Base-by-base conservation (phyloP, 2,113 vertebrate genomes). In the Corydoras maculifer region DNA sequence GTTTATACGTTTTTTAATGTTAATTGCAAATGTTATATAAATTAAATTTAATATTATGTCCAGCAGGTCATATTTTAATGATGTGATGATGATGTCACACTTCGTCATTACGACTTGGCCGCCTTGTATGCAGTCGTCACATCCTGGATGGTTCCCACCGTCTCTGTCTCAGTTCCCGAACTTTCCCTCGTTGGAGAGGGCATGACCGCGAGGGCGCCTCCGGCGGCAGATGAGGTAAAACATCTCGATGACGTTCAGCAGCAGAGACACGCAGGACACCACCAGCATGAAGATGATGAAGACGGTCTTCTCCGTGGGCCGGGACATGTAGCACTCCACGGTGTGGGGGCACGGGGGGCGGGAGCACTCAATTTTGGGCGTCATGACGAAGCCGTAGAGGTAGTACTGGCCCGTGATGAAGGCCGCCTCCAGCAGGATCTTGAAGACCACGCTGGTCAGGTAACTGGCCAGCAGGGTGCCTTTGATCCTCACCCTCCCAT, bases 291-390 rank as follows among this genome's bases (percentile, higher is more conserved):
- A 90, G 82, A 90, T 74, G 86, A 98, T 96, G 87, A 98, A 98
- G 81, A 98, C 89, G 73, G 94, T 97, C 85, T 98, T 97, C 83
- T 98, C 96, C 0, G 95, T 98, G 77, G 96, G 96, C 25, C 96
- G 88, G 0, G 96, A 98, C 90, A 98, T 96, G 86, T 88, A 98
- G 80, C 95, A 98, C 86, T 98, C 96, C 3, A 98, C 96, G 0
- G 90, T 93, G 84, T 93, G 93, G 49, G 95, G 96, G 74, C 96
- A 98, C 8, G 96, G 95, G 18, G 86, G 88, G 9, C 91, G 85
- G 76, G 89, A 84, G 74, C 96, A 98, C 25, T 86, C 91, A 53
- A 97, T 85, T 1, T 88, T 87, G 0, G 94, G 91, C 57, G 90
- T 83, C 85, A 98, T 89, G 69, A 93, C 35, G 0, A 98, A 98